Base-by-base conservation (phyloP, 1,140 invertebrate genomes). In the Homalodisca vitripennis region DNA sequence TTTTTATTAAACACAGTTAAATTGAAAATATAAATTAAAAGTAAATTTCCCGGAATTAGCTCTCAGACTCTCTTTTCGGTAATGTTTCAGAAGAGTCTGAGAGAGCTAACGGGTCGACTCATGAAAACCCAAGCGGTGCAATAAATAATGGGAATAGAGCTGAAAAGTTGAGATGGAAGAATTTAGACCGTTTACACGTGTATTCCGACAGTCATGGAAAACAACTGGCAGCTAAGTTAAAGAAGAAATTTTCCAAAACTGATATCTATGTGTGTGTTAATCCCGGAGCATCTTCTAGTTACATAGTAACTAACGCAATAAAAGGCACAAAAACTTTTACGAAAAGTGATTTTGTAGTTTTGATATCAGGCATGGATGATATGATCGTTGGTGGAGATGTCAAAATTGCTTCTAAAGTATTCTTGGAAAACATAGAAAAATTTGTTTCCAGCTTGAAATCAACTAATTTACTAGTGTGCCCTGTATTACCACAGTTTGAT, bases 131-230 rank as follows among this genome's bases (percentile, higher is more conserved):
- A n/a, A n/a, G n/a, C n/a, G n/a, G n/a, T n/a, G n/a, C n/a, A n/a
- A n/a, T n/a, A n/a, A n/a, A n/a, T n/a, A n/a, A n/a, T n/a, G n/a
- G n/a, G n/a, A n/a, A n/a, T n/a, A n/a, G n/a, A n/a, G n/a, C n/a
- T n/a, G n/a, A n/a, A n/a, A n/a, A n/a, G n/a, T n/a, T n/a, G 17
- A 60, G 29, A 10, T 27, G 6, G 55, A 13, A 60, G 55, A 60
- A 6, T 24, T 10, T 22, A 60, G 29, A 60, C 22, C 55, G 55
- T 13, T 60, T 60, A 26, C 55, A 60, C 12, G 55, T 60, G 22
- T 60, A 60, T 60, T 60, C 55, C 6, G 55, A 60, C 55, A 60
- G 14, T 60, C 55, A 60, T 24, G 55, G 55, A 60, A 60, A 60
- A 60, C 22, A 60, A 12, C 55, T 60, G 22, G 24, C 55, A 60